These are phyloP conservation scores for Sebastes matsubarae DNA, from an alignment of 2,797 vertebrate genomes.

Conservation along the genomic window DNA sequence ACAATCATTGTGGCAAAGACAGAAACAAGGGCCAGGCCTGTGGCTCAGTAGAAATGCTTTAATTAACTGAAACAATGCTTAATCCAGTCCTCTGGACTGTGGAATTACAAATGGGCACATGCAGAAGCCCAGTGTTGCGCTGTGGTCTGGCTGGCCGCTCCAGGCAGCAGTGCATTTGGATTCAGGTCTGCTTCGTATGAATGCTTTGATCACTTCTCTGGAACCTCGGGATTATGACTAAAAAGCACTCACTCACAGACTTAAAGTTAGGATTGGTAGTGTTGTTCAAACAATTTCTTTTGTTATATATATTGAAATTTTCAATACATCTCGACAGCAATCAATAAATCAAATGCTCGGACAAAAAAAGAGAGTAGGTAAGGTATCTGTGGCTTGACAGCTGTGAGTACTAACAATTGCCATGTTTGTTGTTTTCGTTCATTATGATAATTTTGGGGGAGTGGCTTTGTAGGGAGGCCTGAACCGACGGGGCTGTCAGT, in stretches of 20 bases:
- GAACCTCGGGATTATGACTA: constrained; percentile 48
- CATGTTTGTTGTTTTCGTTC: too few relatives aligned
- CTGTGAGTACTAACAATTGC: too few relatives aligned
- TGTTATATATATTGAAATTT: too few relatives aligned
- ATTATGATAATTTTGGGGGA: too few relatives aligned
- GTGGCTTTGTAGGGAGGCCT: too few relatives aligned
- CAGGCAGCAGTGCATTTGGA: constrained; percentile 42
- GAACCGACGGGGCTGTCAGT: too few relatives aligned
- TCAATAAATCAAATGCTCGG: too few relatives aligned
- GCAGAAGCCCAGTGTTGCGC: constrained; percentile 12
- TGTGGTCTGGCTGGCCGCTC: constrained; percentile 24
- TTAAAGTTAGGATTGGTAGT: too few relatives aligned
- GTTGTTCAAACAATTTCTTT: too few relatives aligned
- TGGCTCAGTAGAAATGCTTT: constrained; percentile 60
- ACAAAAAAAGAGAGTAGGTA: too few relatives aligned
- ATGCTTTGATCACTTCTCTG: constrained; percentile 24
- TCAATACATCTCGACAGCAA: too few relatives aligned
- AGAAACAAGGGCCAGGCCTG: constrained; percentile 21
- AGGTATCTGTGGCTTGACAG: too few relatives aligned
- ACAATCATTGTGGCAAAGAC: constrained; percentile 50
- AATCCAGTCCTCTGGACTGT: constrained; percentile 56
- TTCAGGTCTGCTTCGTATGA: not conserved
- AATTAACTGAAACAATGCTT: constrained; percentile 71
- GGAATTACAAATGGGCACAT: constrained; percentile 44
- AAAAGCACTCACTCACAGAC: constrained; percentile 37